Conservation (phyloP, 2,888 invertebrate species). For the Callosobruchus maculatus region DNA sequence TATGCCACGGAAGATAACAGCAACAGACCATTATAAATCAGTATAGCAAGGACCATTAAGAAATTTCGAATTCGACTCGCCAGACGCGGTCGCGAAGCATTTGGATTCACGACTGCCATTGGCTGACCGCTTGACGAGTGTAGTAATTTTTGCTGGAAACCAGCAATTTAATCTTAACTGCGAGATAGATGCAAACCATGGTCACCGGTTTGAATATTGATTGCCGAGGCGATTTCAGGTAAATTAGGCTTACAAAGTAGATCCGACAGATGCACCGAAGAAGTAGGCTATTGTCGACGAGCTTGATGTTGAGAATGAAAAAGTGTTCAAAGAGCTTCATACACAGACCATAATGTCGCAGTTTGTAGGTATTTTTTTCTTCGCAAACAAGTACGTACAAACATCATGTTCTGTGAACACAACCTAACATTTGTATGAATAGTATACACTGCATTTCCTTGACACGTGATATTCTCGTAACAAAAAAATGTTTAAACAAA, state of each 20-base stretch:
- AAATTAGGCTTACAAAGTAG: background rate
- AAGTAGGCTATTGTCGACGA: background rate
- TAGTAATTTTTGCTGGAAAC: conserved; percentile 9
- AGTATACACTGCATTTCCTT: no score
- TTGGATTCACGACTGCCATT: conserved; percentile 11
- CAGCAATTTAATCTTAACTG: conserved; percentile 7
- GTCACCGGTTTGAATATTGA: conserved; percentile 11
- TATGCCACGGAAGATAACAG: conserved; percentile 10
- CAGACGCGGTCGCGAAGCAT: conserved; percentile 14
- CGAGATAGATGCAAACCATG: conserved; percentile 5
- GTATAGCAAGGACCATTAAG: conserved; percentile 23
- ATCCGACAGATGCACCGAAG: background rate
- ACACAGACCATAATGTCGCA: no score
- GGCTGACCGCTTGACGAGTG: conserved; percentile 4
- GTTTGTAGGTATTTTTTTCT: no score
- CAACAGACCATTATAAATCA: conserved; percentile 21
- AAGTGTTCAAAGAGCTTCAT: no score
- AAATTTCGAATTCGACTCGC: conserved; percentile 29
- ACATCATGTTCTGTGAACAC: no score
- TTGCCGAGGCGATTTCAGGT: background rate
- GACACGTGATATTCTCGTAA: no score
- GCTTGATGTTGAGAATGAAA: no score
- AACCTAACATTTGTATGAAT: no score
- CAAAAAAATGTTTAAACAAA: no score
- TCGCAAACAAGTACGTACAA: no score